These are phyloP conservation scores for Grantiella picta DNA, from an alignment of 2,113 vertebrate species.

Conservation along the genomic window DNA sequence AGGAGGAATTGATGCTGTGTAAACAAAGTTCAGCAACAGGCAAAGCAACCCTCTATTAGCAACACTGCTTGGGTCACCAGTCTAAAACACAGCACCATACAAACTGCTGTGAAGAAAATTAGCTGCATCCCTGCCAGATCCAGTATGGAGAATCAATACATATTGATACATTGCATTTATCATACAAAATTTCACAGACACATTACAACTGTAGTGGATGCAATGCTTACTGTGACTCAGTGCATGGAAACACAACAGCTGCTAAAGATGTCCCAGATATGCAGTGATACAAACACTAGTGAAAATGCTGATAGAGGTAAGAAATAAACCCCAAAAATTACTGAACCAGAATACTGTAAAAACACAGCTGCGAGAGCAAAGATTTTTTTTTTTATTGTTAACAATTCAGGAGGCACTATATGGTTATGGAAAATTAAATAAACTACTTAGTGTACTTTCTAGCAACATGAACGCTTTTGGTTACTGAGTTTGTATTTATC, in stretches of 20 bases:
- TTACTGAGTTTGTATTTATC: background rate
- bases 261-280: background rate
- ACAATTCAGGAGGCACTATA: background rate
- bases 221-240: background rate
- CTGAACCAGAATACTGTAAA: background rate
- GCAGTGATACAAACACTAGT: background rate
- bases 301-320: background rate
- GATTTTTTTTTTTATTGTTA: background rate
- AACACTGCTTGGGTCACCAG: background rate
- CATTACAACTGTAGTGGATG: background rate
- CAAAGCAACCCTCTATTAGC: background rate
- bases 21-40: background rate
- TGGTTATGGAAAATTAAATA: background rate
- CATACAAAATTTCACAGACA: background rate
- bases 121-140: background rate
- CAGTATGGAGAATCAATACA: background rate
- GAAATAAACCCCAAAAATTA: background rate
- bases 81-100: background rate
- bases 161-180: background rate
- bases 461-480: background rate
- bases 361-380: background rate
- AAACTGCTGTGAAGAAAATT: background rate
- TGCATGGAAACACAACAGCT: background rate
- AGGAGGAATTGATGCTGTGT: background rate
- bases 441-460: background rate